Evolutionary conservation across 2,888 invertebrate genomes (phyloP).

Genomic region (Orthonychiurus folsomi): DNA sequence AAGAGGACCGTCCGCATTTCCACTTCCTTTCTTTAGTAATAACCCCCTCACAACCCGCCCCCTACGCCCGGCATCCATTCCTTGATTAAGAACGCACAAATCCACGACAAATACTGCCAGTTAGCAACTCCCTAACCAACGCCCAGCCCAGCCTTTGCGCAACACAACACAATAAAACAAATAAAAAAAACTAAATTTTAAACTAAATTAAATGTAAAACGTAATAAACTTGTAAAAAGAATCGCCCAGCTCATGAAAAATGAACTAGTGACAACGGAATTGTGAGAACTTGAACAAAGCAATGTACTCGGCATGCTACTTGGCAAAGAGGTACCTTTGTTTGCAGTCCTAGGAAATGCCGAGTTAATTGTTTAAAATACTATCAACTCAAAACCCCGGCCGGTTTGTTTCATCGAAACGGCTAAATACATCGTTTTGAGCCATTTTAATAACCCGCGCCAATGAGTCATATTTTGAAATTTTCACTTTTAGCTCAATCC

Average conservation of each 20-base stretch:
- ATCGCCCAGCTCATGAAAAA: not conserved
- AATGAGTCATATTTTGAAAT: too few relatives aligned
- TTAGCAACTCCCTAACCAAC: not conserved
- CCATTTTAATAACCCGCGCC: too few relatives aligned
- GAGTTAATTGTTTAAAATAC: too few relatives aligned
- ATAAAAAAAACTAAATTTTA: slow-evolving; percentile 3
- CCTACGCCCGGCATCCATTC: not conserved
- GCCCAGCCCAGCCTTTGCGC: not conserved
- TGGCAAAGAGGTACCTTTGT: not conserved
- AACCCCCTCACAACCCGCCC: not conserved
- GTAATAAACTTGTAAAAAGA: not conserved
- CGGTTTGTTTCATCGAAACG: too few relatives aligned
- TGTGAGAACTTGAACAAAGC: not conserved
- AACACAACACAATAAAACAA: not conserved
- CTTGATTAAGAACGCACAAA: not conserved
- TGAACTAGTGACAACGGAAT: not conserved
- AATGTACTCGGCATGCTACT: not conserved
- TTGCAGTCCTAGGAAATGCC: too few relatives aligned
- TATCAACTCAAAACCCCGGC: too few relatives aligned
- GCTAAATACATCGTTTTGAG: too few relatives aligned
- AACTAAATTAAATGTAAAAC: not conserved
- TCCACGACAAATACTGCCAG: not conserved
- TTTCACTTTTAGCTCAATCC: too few relatives aligned
- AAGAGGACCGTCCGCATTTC: not conserved
- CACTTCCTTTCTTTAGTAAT: not conserved